These are phyloP conservation scores for Chrysolina americana DNA, from an alignment of 2,888 invertebrate genomes.

Conservation along the genomic window DNA sequence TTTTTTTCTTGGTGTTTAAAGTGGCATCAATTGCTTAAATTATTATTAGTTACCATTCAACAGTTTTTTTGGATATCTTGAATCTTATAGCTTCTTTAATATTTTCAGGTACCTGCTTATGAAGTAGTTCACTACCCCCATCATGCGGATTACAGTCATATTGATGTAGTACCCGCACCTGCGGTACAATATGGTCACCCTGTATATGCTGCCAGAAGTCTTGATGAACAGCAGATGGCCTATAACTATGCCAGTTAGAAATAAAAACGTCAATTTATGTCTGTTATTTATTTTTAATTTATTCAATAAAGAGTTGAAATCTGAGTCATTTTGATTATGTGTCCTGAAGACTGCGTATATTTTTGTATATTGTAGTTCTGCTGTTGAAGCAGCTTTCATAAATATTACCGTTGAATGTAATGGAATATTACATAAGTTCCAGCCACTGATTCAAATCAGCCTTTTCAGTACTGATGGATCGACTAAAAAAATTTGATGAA, in stretches of 20 bases:
- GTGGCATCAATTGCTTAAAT: too few relatives aligned
- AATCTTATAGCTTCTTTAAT: not conserved
- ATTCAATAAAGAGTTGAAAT: slow-evolving; percentile 17
- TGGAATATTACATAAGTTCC: too few relatives aligned
- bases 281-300: slow-evolving; percentile 39
- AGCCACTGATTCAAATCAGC: too few relatives aligned
- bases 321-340: not conserved
- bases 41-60: too few relatives aligned
- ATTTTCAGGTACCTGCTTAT: slow-evolving; percentile 79
- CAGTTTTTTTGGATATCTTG: not conserved
- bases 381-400: too few relatives aligned
- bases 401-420: too few relatives aligned
- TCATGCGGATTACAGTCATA: slow-evolving; percentile 65
- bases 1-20: too few relatives aligned
- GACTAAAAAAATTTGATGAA: too few relatives aligned
- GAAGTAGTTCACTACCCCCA: slow-evolving; percentile 89
- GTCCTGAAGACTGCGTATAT: not conserved
- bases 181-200: slow-evolving; percentile 40
- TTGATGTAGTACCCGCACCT: slow-evolving; percentile 39
- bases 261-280: not conserved
- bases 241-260: slow-evolving; percentile 29
- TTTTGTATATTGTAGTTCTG: not conserved
- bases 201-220: slow-evolving; percentile 38
- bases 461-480: too few relatives aligned
- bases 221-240: slow-evolving; percentile 40